phyloP scores from a whole-genome alignment of 2,113 vertebrate species.

The Halcyon senegalensis region DNA sequence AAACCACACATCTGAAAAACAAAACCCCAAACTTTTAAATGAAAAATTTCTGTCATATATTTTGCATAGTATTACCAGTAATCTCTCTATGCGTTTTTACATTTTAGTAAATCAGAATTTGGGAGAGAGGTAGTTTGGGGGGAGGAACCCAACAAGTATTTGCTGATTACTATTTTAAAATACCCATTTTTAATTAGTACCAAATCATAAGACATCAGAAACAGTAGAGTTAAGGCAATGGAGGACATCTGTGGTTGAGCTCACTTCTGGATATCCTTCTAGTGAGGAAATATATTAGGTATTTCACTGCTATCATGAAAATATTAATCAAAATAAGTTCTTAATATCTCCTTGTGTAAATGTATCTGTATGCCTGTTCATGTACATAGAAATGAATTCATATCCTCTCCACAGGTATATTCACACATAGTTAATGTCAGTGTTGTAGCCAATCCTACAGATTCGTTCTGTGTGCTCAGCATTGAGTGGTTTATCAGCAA shows the following conservation, averaged over 20 bases:
- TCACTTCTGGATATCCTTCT: not conserved
- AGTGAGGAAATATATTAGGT: not conserved
- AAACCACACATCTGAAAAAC: not conserved
- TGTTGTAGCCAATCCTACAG: not conserved
- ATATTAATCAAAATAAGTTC: not conserved
- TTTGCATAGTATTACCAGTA: not conserved
- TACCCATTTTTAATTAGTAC: not conserved
- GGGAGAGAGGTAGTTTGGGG: not conserved
- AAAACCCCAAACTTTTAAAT: not conserved
- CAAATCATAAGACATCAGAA: not conserved
- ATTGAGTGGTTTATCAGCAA: not conserved
- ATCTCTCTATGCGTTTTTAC: not conserved
- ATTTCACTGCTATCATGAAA: not conserved
- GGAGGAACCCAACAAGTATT: not conserved
- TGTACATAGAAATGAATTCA: not conserved
- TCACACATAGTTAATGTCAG: not conserved
- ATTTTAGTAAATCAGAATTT: not conserved
- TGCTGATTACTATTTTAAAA: not conserved
- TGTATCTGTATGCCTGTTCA: not conserved
- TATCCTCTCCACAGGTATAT: rapidly evolving
- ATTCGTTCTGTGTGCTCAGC: not conserved
- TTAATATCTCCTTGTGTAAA: not conserved
- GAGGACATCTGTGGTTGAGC: not conserved
- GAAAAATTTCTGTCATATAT: rapidly evolving
- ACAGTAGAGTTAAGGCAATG: not conserved